phyloP scores from a whole-genome alignment of 92 coral and sea anemone species.

The Zoanthus solanderi region DNA sequence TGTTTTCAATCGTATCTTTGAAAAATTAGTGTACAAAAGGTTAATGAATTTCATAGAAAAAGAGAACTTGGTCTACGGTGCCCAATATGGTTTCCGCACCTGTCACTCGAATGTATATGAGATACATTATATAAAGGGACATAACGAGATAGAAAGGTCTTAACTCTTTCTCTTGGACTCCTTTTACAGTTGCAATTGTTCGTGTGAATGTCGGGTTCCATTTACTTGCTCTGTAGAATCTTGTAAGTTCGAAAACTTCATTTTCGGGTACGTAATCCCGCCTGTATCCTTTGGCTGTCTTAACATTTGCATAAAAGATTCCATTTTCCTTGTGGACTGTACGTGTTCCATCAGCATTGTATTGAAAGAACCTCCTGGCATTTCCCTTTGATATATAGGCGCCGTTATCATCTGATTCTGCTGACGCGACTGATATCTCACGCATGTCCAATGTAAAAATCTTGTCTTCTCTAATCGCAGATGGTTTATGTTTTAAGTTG shows the following conservation, averaged over 20 bases:
- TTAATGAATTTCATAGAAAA: no score
- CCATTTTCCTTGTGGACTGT: constrained; percentile 59
- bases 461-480: constrained; percentile 45
- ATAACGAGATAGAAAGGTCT: constrained; percentile 45
- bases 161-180: constrained; percentile 47
- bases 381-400: constrained; percentile 51
- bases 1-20: no score
- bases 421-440: constrained; percentile 40
- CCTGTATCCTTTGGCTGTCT: constrained; percentile 55
- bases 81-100: no score
- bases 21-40: no score
- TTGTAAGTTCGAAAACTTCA: no score
- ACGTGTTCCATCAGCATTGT: constrained; percentile 44
- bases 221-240: no score
- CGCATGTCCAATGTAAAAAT: constrained; percentile 42
- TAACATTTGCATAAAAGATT: constrained; percentile 50
- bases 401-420: constrained; percentile 63
- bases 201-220: constrained; percentile 20
- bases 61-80: no score
- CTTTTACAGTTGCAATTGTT: constrained; percentile 55
- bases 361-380: constrained; percentile 34
- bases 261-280: constrained; percentile 42
- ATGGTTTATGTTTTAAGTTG: constrained; percentile 35
- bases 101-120: no score
- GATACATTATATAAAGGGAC: not conserved